Base-by-base conservation (phyloP, 1,140 invertebrate genomes). In the Bombus ignitus region DNA sequence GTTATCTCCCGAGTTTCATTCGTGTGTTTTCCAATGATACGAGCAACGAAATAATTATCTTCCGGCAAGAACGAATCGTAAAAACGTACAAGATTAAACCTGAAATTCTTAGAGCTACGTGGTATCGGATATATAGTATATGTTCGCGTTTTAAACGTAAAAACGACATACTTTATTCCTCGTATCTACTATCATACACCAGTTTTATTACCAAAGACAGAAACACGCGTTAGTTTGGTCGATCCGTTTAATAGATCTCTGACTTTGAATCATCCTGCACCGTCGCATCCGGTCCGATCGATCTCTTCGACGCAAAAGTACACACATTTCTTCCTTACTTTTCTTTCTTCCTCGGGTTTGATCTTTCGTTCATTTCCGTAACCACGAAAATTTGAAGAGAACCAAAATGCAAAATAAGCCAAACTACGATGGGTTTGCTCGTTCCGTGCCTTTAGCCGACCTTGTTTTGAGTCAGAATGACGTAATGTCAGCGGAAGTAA, bases 401-500 rank as follows among this genome's bases (percentile, higher is more conserved):
- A 59, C 12, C 68, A 25, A 66, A 39, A 37, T 39, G 77, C 57
- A 74, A 68, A 72, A 57, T 44, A 39, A 53, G 80, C n/a, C 59
- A 47, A 62, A 59, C 73, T 76, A 68, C 71, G 75, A 86, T 80
- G 32, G n/a, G 8, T 13, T 57, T 35, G 47, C 15, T 15, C 13
- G 12, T 25, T 53, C 37, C 57, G 9, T 35, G 42, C 5, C 44
- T 75, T 8, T 3, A 2, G 0, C 2, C 28, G 53, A 39, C 74
- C 74, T 59, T 76, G 74, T 76, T 76, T 76, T 5, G 12, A 1
- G 10, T 22, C 25, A 9, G 25, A 3, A 39, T 59, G 74, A 76
- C 53, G 53, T 53, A 59, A 76, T n/a, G 74, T 59, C 35, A 76
- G 35, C 74, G 74, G 74, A 76, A 76, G 35, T 76, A 76, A 76